Base-by-base conservation (phyloP, 2,113 vertebrate species). In the Dicerorhinus sumatrensis region DNA sequence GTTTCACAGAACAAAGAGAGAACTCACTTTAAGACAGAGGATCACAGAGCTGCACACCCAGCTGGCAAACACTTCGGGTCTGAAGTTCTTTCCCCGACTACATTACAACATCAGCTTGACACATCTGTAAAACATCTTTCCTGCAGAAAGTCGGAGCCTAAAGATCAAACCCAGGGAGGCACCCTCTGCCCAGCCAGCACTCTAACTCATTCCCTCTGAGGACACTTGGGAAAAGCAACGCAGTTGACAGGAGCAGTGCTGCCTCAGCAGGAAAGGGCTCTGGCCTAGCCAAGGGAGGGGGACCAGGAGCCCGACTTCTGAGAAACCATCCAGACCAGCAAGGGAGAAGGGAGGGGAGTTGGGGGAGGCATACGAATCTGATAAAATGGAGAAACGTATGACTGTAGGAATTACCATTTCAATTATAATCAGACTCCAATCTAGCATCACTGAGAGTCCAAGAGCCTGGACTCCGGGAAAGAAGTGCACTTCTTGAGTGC, bases 41-140 rank as follows among this genome's bases (percentile, higher is more conserved):
- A 70, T 39, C 18, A 10, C 18, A 58, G 10, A 76, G 93, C 27
- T 0, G 11, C 58, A 94, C 10, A 2, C 80, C 89, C 69, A 46
- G 76, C 83, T 92, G 85, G 82, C 81, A 75, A 85, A 62, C n/a
- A 17, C 39, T 51, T 0, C 6, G 16, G 23, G n/a, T 46, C 91
- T 91, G 60, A 65, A 69, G 82, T 33, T 95, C 95, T 80, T 97
- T 83, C 90, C 79, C 80, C 29, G 46, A 46, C 67, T 92, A 92
- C 81, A 94, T 94, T 89, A 75, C 86, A 83, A 98, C 98, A 98
- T 97, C 98, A 97, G 97, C 97, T 86, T 92, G 80, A 98, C 97
- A 97, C 98, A 98, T 98, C 98, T 98, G 98, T 95, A 96, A 99
- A 42, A 85, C 95, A 98, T 98, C 97, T 85, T 97, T 72, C 87